phyloP scores from a whole-genome alignment of 2,888 invertebrate genomes.

The Germaria angustata region DNA sequence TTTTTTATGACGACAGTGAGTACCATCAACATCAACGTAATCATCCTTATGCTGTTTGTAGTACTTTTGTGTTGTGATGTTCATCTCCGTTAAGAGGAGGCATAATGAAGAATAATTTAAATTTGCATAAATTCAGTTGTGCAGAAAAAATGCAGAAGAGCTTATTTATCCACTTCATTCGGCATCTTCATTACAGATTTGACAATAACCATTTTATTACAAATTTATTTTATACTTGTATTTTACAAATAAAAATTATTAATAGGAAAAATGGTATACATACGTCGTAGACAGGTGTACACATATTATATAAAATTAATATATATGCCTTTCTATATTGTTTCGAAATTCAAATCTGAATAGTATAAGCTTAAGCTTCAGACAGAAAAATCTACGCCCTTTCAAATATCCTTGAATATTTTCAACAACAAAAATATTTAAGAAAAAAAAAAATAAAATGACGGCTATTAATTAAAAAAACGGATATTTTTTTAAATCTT shows the following conservation, averaged over 20 bases:
- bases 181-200: conserved; percentile 23
- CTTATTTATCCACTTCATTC: conserved; percentile 38
- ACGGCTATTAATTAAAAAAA: no score
- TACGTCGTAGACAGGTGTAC: no score
- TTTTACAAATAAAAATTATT: neutral
- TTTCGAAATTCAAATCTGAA: no score
- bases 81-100: conserved; percentile 55
- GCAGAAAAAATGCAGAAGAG: neutral
- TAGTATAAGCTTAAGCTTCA: no score
- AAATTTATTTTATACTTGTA: neutral
- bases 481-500: no score
- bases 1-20: conserved; percentile 63
- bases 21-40: conserved; percentile 59
- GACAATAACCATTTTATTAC: conserved; percentile 22
- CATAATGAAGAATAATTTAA: conserved; percentile 66
- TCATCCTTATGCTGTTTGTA: conserved; percentile 55
- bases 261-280: no score
- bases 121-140: conserved; percentile 64
- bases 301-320: no score
- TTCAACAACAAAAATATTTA: no score
- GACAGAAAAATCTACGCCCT: no score
- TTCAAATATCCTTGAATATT: no score
- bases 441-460: no score
- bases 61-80: conserved; percentile 47
- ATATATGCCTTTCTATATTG: no score